Conservation (phyloP, 2,888 invertebrate genomes). For the Brachycybe producta region DNA sequence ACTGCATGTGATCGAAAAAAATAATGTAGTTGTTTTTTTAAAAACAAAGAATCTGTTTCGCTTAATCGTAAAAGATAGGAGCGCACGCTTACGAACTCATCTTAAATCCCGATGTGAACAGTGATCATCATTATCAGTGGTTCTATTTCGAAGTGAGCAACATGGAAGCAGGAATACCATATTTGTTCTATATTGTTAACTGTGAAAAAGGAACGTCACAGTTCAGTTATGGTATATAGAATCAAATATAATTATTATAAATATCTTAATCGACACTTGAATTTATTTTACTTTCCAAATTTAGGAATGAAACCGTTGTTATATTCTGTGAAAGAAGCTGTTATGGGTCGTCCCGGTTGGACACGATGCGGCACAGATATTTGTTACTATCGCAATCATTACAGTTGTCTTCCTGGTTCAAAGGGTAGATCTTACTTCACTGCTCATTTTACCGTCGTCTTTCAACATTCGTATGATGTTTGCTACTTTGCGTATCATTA, state of each 20-base stretch:
- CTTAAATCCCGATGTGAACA: constrained; percentile 68
- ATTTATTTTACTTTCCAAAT: background rate
- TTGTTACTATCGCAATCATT: constrained; percentile 65
- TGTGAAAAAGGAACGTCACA: constrained; percentile 76
- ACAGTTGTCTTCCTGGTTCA: constrained; percentile 30
- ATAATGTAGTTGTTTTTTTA: constrained; percentile 1
- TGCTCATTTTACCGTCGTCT: constrained; percentile 61
- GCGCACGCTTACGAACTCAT: constrained; percentile 67
- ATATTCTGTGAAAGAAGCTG: constrained; percentile 64
- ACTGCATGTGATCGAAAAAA: too few species aligned
- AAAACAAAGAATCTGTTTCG: background rate
- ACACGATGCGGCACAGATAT: constrained; percentile 57
- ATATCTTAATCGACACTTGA: constrained; percentile 17
- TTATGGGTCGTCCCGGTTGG: constrained; percentile 43
- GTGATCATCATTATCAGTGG: constrained; percentile 68
- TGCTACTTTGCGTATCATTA: constrained; percentile 79
- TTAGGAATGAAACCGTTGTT: constrained; percentile 73
- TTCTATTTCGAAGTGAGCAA: constrained; percentile 77
- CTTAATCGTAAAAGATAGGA: constrained; percentile 46
- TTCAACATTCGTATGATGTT: constrained; percentile 59
- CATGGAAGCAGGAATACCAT: constrained; percentile 53
- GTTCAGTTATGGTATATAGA: constrained; percentile 55
- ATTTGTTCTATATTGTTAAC: constrained; percentile 74
- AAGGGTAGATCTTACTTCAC: constrained; percentile 50
- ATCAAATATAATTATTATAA: constrained; percentile 11